Evolutionary conservation across 2,888 invertebrate genomes (phyloP).

Genomic region (Meteorus colon): DNA sequence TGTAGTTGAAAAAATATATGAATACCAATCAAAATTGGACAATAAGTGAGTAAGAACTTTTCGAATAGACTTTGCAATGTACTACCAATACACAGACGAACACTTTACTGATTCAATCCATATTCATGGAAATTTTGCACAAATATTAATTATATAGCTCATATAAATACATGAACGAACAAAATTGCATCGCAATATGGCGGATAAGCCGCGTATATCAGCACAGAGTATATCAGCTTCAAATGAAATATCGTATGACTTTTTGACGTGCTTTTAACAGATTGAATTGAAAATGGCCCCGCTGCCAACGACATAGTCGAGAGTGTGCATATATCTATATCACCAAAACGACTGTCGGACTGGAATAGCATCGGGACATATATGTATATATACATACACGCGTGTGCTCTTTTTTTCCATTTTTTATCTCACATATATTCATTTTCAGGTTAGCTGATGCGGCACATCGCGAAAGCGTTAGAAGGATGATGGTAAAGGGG

Average conservation of each 20-base stretch:
- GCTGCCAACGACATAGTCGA: constrained; percentile 63
- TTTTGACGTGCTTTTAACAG: constrained; percentile 71
- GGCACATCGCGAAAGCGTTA: constrained; percentile 61
- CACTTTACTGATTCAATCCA: no score
- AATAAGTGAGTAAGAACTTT: no score
- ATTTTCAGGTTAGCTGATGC: constrained; percentile 70
- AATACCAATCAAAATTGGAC: no score
- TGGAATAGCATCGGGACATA: constrained; percentile 45
- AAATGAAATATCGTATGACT: constrained; percentile 70
- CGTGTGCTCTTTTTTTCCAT: constrained; percentile 51
- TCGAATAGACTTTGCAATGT: no score
- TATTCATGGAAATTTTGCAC: no score
- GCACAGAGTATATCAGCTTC: constrained; percentile 13
- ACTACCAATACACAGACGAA: no score
- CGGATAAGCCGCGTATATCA: neutral
- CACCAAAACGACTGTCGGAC: constrained; percentile 61
- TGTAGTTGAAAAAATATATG: no score
- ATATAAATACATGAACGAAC: neutral
- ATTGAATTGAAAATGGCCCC: constrained; percentile 71
- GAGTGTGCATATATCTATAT: constrained; percentile 61
- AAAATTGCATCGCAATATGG: constrained; percentile 4
- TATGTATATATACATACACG: constrained; percentile 22
- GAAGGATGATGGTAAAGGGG: constrained; percentile 42
- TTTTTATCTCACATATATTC: constrained; percentile 55
- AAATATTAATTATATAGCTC: no score